Evolutionary conservation across 2,113 vertebrate genomes (phyloP).

Genomic region (Thomomys bottae): DNA sequence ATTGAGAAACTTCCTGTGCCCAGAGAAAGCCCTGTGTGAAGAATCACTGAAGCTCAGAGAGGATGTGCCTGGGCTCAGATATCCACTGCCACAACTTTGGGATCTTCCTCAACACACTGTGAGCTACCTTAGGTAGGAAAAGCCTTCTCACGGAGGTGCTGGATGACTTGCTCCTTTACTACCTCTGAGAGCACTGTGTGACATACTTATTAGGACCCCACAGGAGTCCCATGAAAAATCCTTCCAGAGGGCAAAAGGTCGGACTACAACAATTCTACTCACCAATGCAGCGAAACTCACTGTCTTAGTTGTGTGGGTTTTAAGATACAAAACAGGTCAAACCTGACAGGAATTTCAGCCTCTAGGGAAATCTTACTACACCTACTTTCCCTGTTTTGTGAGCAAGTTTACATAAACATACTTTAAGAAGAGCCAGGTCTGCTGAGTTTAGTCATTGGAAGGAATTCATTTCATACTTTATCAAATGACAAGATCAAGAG

Average conservation of each 20-base stretch:
- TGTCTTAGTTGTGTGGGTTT: neutral
- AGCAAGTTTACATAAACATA: conserved; percentile 37
- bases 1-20: neutral
- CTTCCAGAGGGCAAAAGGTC: neutral
- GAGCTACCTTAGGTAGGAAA: neutral
- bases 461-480: conserved; percentile 23
- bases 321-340: conserved; percentile 30
- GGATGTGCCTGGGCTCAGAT: neutral
- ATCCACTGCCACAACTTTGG: neutral
- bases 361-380: conserved; percentile 34
- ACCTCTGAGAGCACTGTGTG: neutral
- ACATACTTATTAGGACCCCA: neutral
- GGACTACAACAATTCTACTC: neutral
- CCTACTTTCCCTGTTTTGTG: conserved; percentile 17
- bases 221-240: neutral
- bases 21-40: neutral
- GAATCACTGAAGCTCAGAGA: too few species aligned
- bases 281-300: neutral
- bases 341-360: neutral
- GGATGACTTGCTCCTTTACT: neutral
- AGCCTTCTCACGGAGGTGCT: neutral
- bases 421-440: conserved; percentile 47
- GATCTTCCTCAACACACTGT: neutral
- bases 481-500: conserved; percentile 40
- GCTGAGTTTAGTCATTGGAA: neutral